Conservation (phyloP, 2,888 invertebrate species). For the Drosophila affinis region DNA sequence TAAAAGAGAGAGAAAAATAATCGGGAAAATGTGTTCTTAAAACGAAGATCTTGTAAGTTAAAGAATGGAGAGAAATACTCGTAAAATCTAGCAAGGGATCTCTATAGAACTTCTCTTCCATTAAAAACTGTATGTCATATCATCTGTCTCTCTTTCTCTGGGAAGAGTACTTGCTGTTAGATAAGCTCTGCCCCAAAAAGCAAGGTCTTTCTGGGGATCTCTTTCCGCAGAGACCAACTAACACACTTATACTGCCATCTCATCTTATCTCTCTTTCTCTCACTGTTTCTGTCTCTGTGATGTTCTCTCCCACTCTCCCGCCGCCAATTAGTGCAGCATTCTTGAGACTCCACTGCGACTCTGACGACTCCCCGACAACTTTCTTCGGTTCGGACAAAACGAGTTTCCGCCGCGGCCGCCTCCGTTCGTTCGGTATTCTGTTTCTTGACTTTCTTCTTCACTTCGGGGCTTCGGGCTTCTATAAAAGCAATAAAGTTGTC, state of each 20-base stretch:
- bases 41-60: not conserved
- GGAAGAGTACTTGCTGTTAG: not conserved
- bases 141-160: not conserved
- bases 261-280: not conserved
- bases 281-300: not conserved
- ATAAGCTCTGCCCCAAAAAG: not conserved
- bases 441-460: slow-evolving; percentile 47
- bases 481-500: slow-evolving; percentile 41
- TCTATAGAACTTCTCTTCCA: not conserved
- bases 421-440: slow-evolving; percentile 32
- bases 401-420: slow-evolving; percentile 26
- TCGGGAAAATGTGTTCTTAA: not conserved
- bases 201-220: slow-evolving; percentile 6
- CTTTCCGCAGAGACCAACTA: slow-evolving; percentile 15
- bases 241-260: slow-evolving; percentile 16
- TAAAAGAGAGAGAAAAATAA: slow-evolving; percentile 3
- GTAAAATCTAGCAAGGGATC: not conserved
- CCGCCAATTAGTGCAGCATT: slow-evolving; percentile 35
- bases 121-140: not conserved
- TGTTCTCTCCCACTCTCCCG: not conserved
- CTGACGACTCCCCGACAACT: slow-evolving; percentile 20
- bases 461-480: slow-evolving; percentile 22
- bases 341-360: slow-evolving; percentile 11
- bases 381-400: slow-evolving; percentile 36
- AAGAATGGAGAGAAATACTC: not conserved